Evolutionary conservation across 2,797 vertebrate genomes (phyloP), one percentile per base, ranked within the genome.

Genomic region (Danionella dracula): DNA sequence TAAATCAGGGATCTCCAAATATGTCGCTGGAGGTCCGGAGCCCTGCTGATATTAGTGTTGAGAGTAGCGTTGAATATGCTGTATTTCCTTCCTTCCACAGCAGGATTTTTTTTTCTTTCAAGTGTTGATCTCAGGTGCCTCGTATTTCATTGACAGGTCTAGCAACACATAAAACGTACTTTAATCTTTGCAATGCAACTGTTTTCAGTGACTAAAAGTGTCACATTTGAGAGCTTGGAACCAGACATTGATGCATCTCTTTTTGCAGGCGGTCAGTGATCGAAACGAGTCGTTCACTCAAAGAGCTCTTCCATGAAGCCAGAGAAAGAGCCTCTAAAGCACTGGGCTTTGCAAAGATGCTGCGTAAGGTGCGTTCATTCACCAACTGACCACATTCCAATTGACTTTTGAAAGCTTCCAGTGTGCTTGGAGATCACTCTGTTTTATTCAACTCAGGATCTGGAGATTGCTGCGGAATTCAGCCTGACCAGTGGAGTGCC

Each of bases 291-390:
- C 90, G 97, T 8, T 94, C 96, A 1, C 91, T 99, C 20, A 99
- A 99, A 81, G 95, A 99, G 70, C 90, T 99, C 48, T 99, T 98
- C 78, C 96, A 99, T 0, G 97, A 99, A 82, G 97, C 96, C 64
- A 89, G 97, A 71, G 97, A 99, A 63, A 86, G 96, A 63, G 97
- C 97, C 1, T 99, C 97, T 53, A 99, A 99, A 83, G 95, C 95
- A 1, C 90, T 99, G 66, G 96, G 97, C 12, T 99, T 99, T 83
- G 96, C 97, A 64, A 99, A 99, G 78, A 99, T 99, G 95, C 84
- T 99, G 58, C 93, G 96, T 61, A 99, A 99, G 91, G 97, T 99
- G 81, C 83, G 86, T n/a, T 19, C 4, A 66, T 3, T n/a, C n/a
- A n/a, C n/a, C n/a, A n/a, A n/a, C n/a, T n/a, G 2, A 37, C 31